Conservation (phyloP, 2,888 invertebrate genomes). For the Drosophila borborema region DNA sequence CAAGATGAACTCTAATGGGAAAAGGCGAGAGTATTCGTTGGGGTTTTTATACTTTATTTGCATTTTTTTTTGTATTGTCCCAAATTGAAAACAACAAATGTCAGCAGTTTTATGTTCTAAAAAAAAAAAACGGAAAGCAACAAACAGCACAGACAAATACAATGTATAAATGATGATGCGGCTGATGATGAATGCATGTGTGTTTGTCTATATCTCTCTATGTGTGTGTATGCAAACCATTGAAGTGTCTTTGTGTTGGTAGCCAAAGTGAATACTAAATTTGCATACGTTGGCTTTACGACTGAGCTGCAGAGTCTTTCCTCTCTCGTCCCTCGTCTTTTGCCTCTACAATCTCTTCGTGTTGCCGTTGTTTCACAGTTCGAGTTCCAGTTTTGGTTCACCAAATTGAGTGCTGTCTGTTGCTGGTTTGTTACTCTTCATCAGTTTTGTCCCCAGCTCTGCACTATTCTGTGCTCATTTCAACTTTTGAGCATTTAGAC, state of each 20-base stretch:
- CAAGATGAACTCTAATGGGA: neutral
- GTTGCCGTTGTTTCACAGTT: slow-evolving; percentile 11
- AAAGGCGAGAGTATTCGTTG: neutral
- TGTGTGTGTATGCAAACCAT: slow-evolving; percentile 21
- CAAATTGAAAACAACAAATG: slow-evolving; percentile 76
- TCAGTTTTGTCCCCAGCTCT: slow-evolving; percentile 39
- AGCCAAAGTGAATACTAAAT: slow-evolving; percentile 76
- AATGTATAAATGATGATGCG: slow-evolving; percentile 78
- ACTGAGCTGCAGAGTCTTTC: slow-evolving; percentile 48
- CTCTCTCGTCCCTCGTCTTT: neutral
- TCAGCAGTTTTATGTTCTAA: slow-evolving; percentile 72
- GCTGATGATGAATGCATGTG: slow-evolving; percentile 73
- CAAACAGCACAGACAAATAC: slow-evolving; percentile 66
- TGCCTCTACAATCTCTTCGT: neutral
- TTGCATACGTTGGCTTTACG: slow-evolving; percentile 78
- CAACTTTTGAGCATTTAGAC: slow-evolving; percentile 61
- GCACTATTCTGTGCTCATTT: slow-evolving; percentile 48
- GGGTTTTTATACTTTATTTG: neutral
- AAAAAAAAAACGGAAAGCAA: slow-evolving; percentile 54
- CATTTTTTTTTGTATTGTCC: slow-evolving; percentile 34
- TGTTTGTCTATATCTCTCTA: slow-evolving; percentile 18
- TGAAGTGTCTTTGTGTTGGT: slow-evolving; percentile 55
- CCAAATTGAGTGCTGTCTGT: slow-evolving; percentile 64
- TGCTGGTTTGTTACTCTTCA: slow-evolving; percentile 47
- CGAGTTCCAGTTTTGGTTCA: slow-evolving; percentile 59